phyloP scores from a whole-genome alignment of 1,140 invertebrate genomes.

The Archivesica marissinica region DNA sequence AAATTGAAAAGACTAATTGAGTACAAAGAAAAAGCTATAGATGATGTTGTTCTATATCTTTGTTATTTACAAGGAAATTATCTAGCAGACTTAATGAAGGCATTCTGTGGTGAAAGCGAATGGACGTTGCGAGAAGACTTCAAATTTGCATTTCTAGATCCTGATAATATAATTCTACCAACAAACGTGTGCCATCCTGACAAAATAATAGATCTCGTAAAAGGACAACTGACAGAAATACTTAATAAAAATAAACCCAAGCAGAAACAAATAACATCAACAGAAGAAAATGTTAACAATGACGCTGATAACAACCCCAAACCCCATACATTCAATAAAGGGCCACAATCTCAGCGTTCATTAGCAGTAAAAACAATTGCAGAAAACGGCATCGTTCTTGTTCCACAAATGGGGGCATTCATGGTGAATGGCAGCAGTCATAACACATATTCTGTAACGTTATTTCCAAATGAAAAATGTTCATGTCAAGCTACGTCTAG shows the following conservation, averaged over 20 bases:
- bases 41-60: slow-evolving; percentile 33
- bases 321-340: too few relatives aligned
- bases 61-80: slow-evolving; percentile 40
- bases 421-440: too few relatives aligned
- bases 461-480: too few relatives aligned
- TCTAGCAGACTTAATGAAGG: slow-evolving; percentile 22
- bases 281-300: too few relatives aligned
- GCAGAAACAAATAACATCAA: too few relatives aligned
- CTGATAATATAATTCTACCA: slow-evolving; percentile 18
- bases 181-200: slow-evolving; percentile 32
- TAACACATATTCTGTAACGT: too few relatives aligned
- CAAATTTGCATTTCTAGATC: slow-evolving; percentile 30
- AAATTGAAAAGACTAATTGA: slow-evolving; percentile 27
- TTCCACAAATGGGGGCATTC: slow-evolving; percentile 10
- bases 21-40: slow-evolving; percentile 43
- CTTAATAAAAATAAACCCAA: too few relatives aligned
- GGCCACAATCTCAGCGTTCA: neutral
- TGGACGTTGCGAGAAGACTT: neutral
- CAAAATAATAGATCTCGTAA: slow-evolving; percentile 40
- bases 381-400: neutral
- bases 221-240: slow-evolving; percentile 49
- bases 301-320: too few relatives aligned
- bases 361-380: neutral
- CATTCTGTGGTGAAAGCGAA: slow-evolving; percentile 43
- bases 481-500: too few relatives aligned